Base-by-base conservation (phyloP, 2,113 vertebrate species). In the Myodes glareolus region DNA sequence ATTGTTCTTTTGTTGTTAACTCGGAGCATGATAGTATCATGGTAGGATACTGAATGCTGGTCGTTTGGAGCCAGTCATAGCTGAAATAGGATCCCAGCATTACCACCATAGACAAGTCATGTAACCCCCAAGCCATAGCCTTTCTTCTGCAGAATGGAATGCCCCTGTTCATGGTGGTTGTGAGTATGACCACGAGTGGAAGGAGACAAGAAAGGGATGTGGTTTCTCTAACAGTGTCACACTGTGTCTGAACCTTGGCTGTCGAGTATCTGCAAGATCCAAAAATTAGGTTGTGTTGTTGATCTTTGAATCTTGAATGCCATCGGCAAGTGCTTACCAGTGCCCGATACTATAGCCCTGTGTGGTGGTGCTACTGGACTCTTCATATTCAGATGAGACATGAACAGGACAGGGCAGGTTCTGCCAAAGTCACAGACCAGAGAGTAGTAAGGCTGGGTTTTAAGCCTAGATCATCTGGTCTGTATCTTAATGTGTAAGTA, bases 61-160 rank as follows among this genome's bases (percentile, higher is more conserved):
- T 17, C 47, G 92, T 91, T 90, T 33, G 52, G 50, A 90, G 75
- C 67, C 73, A 92, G 61, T 77, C 63, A 65, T 7, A 81, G 17
- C 55, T 68, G 31, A 31, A 61, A 47, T 86, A 80, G 80, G 93
- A 81, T 36, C 52, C 81, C 58, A 87, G 27, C 78, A 42, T 81
- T 94, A 16, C 45, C 29, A 80, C 70, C 16, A 12, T 80, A 91
- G 87, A 16, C 39, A 72, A 73, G 17, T 75, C 55, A n/a, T 58
- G 77, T 90, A 85, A 76, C 58, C 17, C 81, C 80, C 76, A n/a
- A 80, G 25, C 68, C 36, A 90, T 52, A 68, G 50, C 91, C 70
- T 96, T 58, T 90, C n/a, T 88, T 89, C 72, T 92, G 63, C 92
- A 80, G 89, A 91, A 58, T 55, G 55, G 27, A 16, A 92, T 42